These are phyloP conservation scores for Isotomurus palustris DNA, from an alignment of 2,888 invertebrate genomes.

Conservation along the genomic window DNA sequence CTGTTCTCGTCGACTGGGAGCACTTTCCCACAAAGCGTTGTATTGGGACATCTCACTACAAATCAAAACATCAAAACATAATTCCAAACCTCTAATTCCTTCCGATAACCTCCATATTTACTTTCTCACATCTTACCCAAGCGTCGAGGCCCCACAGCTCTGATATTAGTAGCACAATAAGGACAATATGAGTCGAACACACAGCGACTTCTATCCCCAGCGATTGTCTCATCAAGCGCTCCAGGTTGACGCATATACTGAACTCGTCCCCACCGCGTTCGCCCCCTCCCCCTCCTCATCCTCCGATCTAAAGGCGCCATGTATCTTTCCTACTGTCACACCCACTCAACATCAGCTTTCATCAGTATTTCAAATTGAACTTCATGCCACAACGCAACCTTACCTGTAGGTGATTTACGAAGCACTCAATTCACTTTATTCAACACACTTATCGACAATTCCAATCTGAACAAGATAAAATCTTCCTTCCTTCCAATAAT, in stretches of 20 bases:
- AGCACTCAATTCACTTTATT: no score
- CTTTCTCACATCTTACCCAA: slow-evolving; percentile 26
- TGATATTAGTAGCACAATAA: slow-evolving; percentile 44
- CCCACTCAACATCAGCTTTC: no score
- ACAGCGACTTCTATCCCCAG: slow-evolving; percentile 39
- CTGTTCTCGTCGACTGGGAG: slow-evolving; percentile 40
- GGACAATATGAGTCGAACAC: slow-evolving; percentile 44
- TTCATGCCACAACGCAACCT: no score
- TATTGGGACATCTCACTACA: slow-evolving; percentile 44
- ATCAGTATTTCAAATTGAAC: no score
- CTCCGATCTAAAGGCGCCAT: slow-evolving; percentile 44
- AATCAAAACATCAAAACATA: background rate
- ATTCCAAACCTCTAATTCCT: background rate
- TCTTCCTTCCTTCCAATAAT: no score
- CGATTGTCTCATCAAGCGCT: slow-evolving; percentile 38
- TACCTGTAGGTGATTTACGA: no score
- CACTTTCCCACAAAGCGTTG: slow-evolving; percentile 42
- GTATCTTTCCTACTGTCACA: no score
- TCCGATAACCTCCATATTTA: background rate
- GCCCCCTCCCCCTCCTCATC: slow-evolving; percentile 26
- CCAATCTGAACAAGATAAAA: no score
- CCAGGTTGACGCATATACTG: slow-evolving; percentile 26
- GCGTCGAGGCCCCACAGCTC: slow-evolving; percentile 41
- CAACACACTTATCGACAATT: no score
- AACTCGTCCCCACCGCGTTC: slow-evolving; percentile 24